Evolutionary conservation across 2,113 vertebrate genomes (phyloP), one percentile per base, ranked within the genome.

Genomic region (Siphamia tubifer): DNA sequence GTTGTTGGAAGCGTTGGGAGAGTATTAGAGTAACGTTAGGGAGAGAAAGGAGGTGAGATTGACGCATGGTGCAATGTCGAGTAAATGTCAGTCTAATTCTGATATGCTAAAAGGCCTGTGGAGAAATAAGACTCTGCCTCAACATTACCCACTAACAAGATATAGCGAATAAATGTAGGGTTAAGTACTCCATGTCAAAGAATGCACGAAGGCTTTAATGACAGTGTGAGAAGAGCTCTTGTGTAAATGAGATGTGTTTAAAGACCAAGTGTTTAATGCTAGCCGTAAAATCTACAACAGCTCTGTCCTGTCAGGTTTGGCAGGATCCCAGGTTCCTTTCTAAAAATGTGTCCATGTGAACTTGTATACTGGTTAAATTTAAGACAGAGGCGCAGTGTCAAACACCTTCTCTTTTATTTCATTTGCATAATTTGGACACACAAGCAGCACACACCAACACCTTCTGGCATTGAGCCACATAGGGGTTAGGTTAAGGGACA

Each of bases 31-130:
- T 63, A 68, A 57, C 49, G 44, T 57, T 42, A 70, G 76, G 47
- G 47, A n/a, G 35, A 53, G 20, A 28, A 42, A 36, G 32, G 48
- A 81, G 75, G 75, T 80, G 75, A 86, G 76, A 85, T 19, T 85
- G 81, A 84, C 80, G 69, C 79, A 79, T 75, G 76, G 61, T 6
- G 60, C 74, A 80, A 81, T 80, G 81, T 90, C 30, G 47, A 58
- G 51, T 76, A 85, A 90, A 88, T 87, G 86, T 88, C 87, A 90
- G 49, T 54, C 79, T 82, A 83, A 83, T 81, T 89, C 85, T 71
- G 82, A 83, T 42, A 53, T 12, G 51, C 43, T 78, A 48, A 68
- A 74, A 9, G 51, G 51, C 31, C 34, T 9, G 40, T 17, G 6
- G 19, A 35, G 27, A 27, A 44, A 35, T 40, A 63, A 34, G 21